Evolutionary conservation across 2,797 vertebrate species (phyloP), one percentile per base, ranked within the genome.

Genomic region (Odontamblyopus lacepedii): DNA sequence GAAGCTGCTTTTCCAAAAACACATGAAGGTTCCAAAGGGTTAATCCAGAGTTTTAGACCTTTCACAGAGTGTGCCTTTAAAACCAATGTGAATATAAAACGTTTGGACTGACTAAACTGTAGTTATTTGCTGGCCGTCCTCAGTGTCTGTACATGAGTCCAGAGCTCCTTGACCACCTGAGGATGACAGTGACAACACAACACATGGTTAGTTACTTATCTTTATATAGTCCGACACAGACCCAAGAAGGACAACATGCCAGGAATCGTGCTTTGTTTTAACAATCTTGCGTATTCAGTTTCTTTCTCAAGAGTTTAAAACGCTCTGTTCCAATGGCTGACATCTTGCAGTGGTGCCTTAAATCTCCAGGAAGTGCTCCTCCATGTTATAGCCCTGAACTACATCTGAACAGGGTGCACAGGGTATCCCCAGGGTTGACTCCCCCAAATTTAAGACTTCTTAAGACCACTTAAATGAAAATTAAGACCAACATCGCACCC

Each of bases 161-260:
- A 95, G 74, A 95, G 94, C 63, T 94, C 93, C 89, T 93, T 94
- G 84, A 93, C 90, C 88, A 94, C 92, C 94, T 95, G 91, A 87
- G 87, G 78, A 83, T 83, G 77, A 61, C 26, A 74, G 71, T 61
- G 71, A 68, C 29, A 81, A 67, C 79, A 70, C 11, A 74, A 59
- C 79, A 70, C 11, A 74, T 62, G 81, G 38, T 85, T 83, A 55
- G 84, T 63, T 80, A 76, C 82, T 83, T 79, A 82, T 78, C 69
- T 66, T 83, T 83, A 90, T 85, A 67, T 88, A 83, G 85, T 80
- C 82, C 76, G 67, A 80, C 35, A 69, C 63, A 74, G 77, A 74
- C 59, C 23, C 9, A 26, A 44, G 41, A 15, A 15, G 13, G 44
- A 48, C 44, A 48, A 48, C 13, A 48, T 13, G 44, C 44, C 44